Evolutionary conservation across 2,888 invertebrate species (phyloP).

Genomic region (Latrodectus hesperus): DNA sequence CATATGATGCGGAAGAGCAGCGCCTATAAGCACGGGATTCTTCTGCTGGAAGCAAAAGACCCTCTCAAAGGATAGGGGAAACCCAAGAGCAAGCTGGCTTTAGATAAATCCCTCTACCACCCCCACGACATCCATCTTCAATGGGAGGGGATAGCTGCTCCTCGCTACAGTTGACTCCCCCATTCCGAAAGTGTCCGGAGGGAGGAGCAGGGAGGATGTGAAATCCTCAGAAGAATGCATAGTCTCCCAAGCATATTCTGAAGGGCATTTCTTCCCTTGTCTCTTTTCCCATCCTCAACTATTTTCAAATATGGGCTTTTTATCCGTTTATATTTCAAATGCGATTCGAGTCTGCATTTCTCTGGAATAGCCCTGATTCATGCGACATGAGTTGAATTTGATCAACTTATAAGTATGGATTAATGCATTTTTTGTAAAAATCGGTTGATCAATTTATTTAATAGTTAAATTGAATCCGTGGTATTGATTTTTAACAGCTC

Average conservation of each 20-base stretch:
- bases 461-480: too few relatives aligned
- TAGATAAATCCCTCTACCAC: neutral
- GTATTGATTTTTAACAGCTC: too few relatives aligned
- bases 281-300: neutral
- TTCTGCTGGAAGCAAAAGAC: neutral
- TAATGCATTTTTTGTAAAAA: too few relatives aligned
- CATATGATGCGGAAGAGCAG: slow-evolving; percentile 1
- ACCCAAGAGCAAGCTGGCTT: neutral
- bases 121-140: slow-evolving; percentile 28
- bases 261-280: neutral
- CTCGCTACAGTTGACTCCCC: slow-evolving; percentile 33
- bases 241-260: neutral
- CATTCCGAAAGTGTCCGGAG: neutral
- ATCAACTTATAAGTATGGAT: too few relatives aligned
- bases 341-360: neutral
- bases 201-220: neutral
- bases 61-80: neutral
- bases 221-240: neutral
- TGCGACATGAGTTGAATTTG: too few relatives aligned
- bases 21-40: neutral
- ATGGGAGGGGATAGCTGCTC: slow-evolving; percentile 8
- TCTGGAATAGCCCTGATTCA: too few relatives aligned
- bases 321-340: slow-evolving; percentile 3
- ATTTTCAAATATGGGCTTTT: neutral
- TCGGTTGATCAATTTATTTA: too few relatives aligned